Percentiles rank a stretch among this genome's conserved stretches.
These are phyloP conservation scores for Solenopsis fugax DNA, from an alignment of 1,140 invertebrate species.

Conservation along the genomic window DNA sequence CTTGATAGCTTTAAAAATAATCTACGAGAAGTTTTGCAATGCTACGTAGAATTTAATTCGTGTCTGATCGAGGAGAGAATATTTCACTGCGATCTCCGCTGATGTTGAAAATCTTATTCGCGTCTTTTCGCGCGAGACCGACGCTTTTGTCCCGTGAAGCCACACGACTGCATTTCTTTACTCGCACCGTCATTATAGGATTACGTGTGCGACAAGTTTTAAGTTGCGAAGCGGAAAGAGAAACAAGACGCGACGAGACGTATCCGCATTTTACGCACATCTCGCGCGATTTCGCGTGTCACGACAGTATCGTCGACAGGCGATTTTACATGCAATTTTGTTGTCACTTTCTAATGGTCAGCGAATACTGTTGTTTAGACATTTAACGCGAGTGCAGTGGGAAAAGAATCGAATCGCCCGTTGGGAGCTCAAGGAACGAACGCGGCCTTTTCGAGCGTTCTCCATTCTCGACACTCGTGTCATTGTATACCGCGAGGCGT, in stretches of 20 bases:
- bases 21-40: not conserved
- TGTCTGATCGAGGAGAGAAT: not conserved
- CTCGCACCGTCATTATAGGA: not conserved
- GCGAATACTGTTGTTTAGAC: not conserved
- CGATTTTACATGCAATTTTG: conserved; percentile 5
- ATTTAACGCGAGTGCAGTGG: not conserved
- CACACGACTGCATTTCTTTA: conserved; percentile 2
- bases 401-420: conserved; percentile 3
- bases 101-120: not conserved
- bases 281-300: not conserved
- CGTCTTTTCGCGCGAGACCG: not conserved
- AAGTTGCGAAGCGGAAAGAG: not conserved
- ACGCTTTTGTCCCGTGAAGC: not conserved
- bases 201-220: conserved; percentile 19
- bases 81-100: not conserved
- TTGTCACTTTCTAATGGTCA: not conserved
- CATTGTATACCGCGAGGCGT: not conserved
- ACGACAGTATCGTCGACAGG: not conserved
- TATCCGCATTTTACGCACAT: conserved; percentile 21
- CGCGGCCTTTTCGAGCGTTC: not conserved
- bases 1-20: not conserved
- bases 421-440: conserved; percentile 14
- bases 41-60: conserved; percentile 9
- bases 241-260: not conserved
- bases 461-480: not conserved